Evolutionary conservation across 35 echinoderm and acorn worm species (phyloP), one percentile per base, ranked within the genome.

Genomic region (Apostichopus japonicus): DNA sequence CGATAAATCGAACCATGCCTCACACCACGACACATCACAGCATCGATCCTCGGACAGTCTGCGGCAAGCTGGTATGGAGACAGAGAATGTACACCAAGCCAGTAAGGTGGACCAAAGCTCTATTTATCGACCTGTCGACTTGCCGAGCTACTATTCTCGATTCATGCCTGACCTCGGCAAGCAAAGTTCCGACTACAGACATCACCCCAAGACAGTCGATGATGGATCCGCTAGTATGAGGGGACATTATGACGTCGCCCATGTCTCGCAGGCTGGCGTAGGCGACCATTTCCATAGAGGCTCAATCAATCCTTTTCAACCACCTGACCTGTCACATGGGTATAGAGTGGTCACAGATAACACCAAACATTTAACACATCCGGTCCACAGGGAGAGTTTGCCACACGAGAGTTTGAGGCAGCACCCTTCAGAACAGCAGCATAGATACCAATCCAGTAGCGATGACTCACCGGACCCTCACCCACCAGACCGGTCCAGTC

Each of bases 281-380:
- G 71, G 71, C 6, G 71, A 75, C 71, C 71, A 75, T 75, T 75
- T 19, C 19, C 16, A 57, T 57, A 10, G 54, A 84, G 81, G 15
- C n/a, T 56, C 81, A 57, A n/a, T 23, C 53, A 21, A 55, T 57
- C 56, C 53, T 24, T 84, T 84, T 58, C 53, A 58, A 58, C n/a
- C 81, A 84, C 71, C 71, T 75, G 81, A 84, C 54, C 19, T 23
- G 54, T 56, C 81, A 57, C 81, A 84, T 84, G 14, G 6, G 6
- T 84, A 58, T 57, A 58, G 51, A 57, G 55, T 57, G 53, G 54
- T 58, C n/a, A 5, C 53, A 56, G 54, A 23, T 57, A 23, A 56
- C 54, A 59, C 54, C 51, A 17, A 84, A 84, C 54, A 84, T 58
- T 23, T 54, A 80, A 10, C 78, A 7, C 78, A 55, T n/a, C 55